phyloP scores from a whole-genome alignment of 2,888 invertebrate genomes.

The Caenorhabditis uteleia region DNA sequence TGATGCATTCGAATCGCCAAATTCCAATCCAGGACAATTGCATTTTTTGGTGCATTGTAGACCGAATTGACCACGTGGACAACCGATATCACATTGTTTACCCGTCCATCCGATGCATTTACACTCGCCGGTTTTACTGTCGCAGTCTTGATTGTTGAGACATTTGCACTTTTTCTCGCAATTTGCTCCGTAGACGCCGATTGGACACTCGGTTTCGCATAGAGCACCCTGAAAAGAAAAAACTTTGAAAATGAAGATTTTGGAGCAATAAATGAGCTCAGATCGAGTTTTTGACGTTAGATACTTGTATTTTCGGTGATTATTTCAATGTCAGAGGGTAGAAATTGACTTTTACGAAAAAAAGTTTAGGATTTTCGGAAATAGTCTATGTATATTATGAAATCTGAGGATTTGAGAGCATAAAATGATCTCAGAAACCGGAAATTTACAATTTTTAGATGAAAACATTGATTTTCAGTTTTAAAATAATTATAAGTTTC shows the following conservation, averaged over 20 bases:
- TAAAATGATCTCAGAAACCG: too few species aligned
- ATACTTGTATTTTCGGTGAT: too few species aligned
- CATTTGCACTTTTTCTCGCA: slow-evolving; percentile 65
- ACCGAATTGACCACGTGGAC: slow-evolving; percentile 59
- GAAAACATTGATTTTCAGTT: too few species aligned
- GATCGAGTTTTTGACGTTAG: too few species aligned
- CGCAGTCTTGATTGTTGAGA: slow-evolving; percentile 63
- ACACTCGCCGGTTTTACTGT: slow-evolving; percentile 53
- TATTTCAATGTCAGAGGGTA: too few species aligned
- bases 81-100: slow-evolving; percentile 62
- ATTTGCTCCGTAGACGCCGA: slow-evolving; percentile 50
- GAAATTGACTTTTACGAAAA: too few species aligned
- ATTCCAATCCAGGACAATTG: slow-evolving; percentile 66
- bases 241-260: not conserved
- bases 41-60: slow-evolving; percentile 48
- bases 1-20: slow-evolving; percentile 58
- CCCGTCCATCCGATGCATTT: slow-evolving; percentile 66
- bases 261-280: too few species aligned
- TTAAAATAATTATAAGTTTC: too few species aligned
- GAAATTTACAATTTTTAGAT: too few species aligned
- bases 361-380: too few species aligned
- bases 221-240: slow-evolving; percentile 49
- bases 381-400: too few species aligned
- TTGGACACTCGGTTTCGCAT: slow-evolving; percentile 54
- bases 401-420: too few species aligned